Evolutionary conservation across 2,113 vertebrate genomes (phyloP), one percentile per base, ranked within the genome.

Genomic region (Muscicapa adusta): DNA sequence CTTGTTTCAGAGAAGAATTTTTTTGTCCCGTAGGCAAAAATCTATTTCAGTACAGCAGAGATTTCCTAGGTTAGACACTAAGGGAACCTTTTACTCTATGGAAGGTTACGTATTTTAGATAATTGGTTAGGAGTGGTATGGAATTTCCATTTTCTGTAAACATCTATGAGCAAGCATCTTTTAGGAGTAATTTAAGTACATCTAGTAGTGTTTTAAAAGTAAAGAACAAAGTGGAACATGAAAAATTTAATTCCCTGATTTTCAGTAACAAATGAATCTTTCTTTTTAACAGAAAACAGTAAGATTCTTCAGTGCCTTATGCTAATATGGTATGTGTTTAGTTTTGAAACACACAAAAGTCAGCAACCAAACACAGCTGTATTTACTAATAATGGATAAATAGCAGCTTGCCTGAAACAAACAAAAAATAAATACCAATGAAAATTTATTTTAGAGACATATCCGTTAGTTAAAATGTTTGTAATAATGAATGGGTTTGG

Each of bases 341-440:
- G n/a, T 92, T 90, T 89, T 53, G 45, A 76, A 93, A 76, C 38
- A 72, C 42, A 73, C 23, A 77, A 48, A 93, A 91, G 70, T 87
- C 58, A 33, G 45, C 53, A 84, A 13, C 14, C 26, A 93, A 94
- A 90, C 74, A 88, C 77, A 97, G 70, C 84, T 92, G 77, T 85
- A 84, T 92, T 94, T 91, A 91, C 61, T 79, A 76, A 50, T 33
- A 62, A 42, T 62, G 62, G 77, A 75, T 88, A 85, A 94, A 82
- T 50, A 92, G 58, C 54, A 88, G 54, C 58, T 91, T 95, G 67
- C 47, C 74, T 51, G 47, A 93, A 93, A 80, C 31, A 86, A 78
- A 84, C 15, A 34, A 73, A 78, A 93, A 84, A 42, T 15, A 85
- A 88, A 87, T 76, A 60, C 18, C 43, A 80, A 3, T 42, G 45